Conservation (phyloP, 2,888 invertebrate genomes). For the Mesorhabditis spiculigera region DNA sequence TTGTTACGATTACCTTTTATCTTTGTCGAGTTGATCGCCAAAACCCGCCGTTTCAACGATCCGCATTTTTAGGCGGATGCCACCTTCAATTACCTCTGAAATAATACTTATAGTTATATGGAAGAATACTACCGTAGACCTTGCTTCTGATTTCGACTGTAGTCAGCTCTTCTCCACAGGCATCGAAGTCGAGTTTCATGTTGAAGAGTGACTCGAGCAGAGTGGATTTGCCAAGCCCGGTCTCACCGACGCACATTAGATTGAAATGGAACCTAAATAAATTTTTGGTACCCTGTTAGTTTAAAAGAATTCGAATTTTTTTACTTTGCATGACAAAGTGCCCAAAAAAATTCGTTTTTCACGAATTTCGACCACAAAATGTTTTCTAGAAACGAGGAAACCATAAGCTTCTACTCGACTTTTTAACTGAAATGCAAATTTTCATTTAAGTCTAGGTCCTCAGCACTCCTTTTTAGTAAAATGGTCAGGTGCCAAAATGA, state of each 20-base stretch:
- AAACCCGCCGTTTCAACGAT: conserved; percentile 98
- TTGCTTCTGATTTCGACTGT: conserved; percentile 94
- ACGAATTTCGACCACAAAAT: too few species aligned
- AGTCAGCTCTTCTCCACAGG: conserved; percentile 90
- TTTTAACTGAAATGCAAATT: not conserved
- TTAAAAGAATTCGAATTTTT: not conserved
- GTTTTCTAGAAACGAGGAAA: too few species aligned
- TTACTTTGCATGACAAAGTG: too few species aligned
- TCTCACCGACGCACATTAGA: conserved; percentile 96
- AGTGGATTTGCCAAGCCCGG: conserved; percentile 96
- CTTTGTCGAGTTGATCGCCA: conserved; percentile 98
- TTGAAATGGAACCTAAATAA: conserved; percentile 80
- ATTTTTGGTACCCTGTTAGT: not conserved
- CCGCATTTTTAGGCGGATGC: conserved; percentile 71
- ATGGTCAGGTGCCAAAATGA: not conserved
- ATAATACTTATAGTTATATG: not conserved
- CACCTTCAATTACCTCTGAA: conserved; percentile 63
- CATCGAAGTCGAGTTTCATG: conserved; percentile 83
- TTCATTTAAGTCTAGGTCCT: not conserved
- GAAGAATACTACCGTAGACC: conserved; percentile 70
- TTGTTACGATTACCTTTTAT: conserved; percentile 70
- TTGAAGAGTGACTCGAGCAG: conserved; percentile 98
- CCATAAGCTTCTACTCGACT: not conserved
- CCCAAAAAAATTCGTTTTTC: too few species aligned
- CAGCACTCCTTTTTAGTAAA: not conserved